Base-by-base conservation (phyloP, 2,888 invertebrate species). In the Chloroclysta siterata region DNA sequence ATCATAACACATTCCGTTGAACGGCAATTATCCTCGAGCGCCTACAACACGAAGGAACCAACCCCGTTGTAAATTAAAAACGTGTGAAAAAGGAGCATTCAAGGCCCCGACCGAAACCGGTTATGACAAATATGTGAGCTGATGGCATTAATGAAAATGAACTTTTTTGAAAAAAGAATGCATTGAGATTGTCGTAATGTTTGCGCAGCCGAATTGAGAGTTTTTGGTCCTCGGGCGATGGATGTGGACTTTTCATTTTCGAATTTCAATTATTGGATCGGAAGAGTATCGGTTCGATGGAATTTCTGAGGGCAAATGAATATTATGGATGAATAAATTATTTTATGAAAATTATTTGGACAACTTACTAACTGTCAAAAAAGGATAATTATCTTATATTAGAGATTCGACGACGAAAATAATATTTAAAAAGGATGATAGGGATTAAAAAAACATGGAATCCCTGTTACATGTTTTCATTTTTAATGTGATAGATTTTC, bases 91-190 rank as follows among this genome's bases (percentile, higher is more conserved):
- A 88, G 82, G 83, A 89, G 76, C 81, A 85, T 74, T 81, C 74
- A 82, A 77, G 82, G 78, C 75, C 73, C 76, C 73, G 74, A 79
- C 77, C 81, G 82, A 84, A 83, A 84, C 81, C 52, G 84, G 93
- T 90, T 92, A 92, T 93, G 93, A 93, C 93, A 93, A 92, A 92
- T 92, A 93, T 92, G 93, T 91, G 90, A 91, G 87, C 86, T 85
- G 86, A 89, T 88, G 88, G 84, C 81, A 90, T 83, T 92, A 92
- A 93, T 93, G 90, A 93, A 93, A 91, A 89, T 85, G 88, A 85
- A 88, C 87, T 84, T 87, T 90, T 88, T 83, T 63, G 67, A 84
- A 85, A 84, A 83, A 78, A 66, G 65, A 68, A 73, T 72, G 77
- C 82, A 82, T 81, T 70, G 74, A 77, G 71, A 72, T 77, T 70